phyloP scores from a whole-genome alignment of 1,140 invertebrate species.

The Sitobion miscanthi region DNA sequence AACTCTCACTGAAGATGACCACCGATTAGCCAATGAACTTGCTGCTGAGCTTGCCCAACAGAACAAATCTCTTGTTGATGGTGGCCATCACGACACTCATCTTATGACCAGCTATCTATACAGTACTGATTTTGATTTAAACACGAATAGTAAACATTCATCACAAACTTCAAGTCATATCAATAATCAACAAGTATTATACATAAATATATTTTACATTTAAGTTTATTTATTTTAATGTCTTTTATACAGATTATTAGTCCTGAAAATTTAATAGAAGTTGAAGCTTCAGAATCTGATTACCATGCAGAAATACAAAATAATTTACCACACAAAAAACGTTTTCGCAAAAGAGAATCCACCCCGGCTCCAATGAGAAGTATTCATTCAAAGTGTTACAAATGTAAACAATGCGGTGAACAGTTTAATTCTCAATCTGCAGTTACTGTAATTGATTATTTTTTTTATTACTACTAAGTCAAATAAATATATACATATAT shows the following conservation, averaged over 20 bases:
- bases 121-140: slow-evolving; percentile 48
- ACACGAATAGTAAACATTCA: slow-evolving; percentile 40
- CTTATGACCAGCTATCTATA: slow-evolving; percentile 54
- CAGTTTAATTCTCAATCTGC: slow-evolving; percentile 61
- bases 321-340: slow-evolving; percentile 73
- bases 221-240: not conserved
- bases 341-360: slow-evolving; percentile 69
- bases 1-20: slow-evolving; percentile 50
- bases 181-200: slow-evolving; percentile 40
- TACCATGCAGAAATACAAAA: slow-evolving; percentile 62
- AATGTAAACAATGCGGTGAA: slow-evolving; percentile 63
- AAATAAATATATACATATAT: not conserved
- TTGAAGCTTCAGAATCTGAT: slow-evolving; percentile 52
- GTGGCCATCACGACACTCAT: slow-evolving; percentile 28
- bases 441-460: slow-evolving; percentile 57
- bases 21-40: slow-evolving; percentile 46
- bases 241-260: slow-evolving; percentile 43
- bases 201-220: not conserved
- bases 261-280: slow-evolving; percentile 52
- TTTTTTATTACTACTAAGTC: not conserved
- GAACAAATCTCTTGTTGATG: slow-evolving; percentile 50
- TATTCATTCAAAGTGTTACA: slow-evolving; percentile 61
- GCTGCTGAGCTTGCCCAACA: slow-evolving; percentile 50
- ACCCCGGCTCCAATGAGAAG: slow-evolving; percentile 57
- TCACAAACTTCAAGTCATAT: slow-evolving; percentile 40